A percentile compares a stretch with the other conserved stretches of the same genome.
Conservation (phyloP, 2,113 vertebrate genomes). For the Bubo scandiacus region DNA sequence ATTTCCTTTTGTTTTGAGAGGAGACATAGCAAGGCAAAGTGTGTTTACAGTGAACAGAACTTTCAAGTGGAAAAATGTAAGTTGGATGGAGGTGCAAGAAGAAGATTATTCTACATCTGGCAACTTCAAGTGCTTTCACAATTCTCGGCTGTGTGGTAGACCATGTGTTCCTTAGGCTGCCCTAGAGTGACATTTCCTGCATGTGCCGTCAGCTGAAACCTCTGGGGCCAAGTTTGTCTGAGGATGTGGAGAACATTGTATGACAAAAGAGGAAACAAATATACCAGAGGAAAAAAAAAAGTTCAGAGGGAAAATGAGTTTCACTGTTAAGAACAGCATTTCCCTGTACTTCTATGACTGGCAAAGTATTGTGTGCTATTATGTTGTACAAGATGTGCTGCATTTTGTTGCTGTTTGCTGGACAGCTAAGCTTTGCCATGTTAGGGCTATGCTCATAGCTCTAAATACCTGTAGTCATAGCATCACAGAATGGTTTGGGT, state of each 20-base stretch:
- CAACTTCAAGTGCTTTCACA: not conserved
- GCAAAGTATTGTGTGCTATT: not conserved
- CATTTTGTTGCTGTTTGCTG: not conserved
- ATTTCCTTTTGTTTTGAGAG: not conserved
- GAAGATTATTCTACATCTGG: not conserved
- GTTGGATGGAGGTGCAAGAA: not conserved
- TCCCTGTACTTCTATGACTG: not conserved
- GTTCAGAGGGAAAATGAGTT: not conserved
- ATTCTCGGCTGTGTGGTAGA: not conserved
- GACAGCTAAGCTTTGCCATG: not conserved
- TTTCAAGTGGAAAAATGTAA: not conserved
- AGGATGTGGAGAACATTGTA: not conserved
- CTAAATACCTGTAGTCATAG: not conserved
- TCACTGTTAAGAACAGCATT: not conserved
- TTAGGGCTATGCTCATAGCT: not conserved
- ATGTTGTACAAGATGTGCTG: not conserved
- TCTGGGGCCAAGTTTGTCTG: not conserved
- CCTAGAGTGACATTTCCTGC: not conserved
- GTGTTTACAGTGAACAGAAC: not conserved
- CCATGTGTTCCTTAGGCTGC: accelerated
- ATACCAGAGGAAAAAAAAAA: accelerated
- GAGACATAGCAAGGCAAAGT: not conserved
- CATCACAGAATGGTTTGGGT: not conserved
- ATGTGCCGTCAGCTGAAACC: not conserved
- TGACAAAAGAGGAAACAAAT: not conserved